These are phyloP conservation scores for Hassar affinis DNA, from an alignment of 2,113 vertebrate species.

Conservation along the genomic window DNA sequence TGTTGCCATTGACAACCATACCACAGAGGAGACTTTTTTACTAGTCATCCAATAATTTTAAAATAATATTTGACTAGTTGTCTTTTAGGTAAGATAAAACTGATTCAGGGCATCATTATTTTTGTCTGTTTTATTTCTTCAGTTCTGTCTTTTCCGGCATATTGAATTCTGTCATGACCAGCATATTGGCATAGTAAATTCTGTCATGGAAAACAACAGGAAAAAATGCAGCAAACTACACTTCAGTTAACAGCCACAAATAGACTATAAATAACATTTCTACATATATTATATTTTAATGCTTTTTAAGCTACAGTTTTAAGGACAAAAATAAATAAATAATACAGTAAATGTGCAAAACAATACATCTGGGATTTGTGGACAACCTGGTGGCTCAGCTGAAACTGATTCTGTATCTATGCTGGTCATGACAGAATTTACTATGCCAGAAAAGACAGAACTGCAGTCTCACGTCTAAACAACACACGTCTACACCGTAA, in stretches of 20 bases:
- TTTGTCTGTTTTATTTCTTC: not conserved
- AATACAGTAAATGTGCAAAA: not conserved
- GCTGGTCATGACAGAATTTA: not conserved
- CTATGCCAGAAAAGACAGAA: not conserved
- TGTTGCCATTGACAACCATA: slow-evolving; percentile 19
- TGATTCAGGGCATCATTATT: not conserved
- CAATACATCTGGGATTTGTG: not conserved
- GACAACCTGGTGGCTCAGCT: not conserved
- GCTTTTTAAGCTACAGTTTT: not conserved
- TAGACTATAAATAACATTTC: no score
- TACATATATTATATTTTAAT: no score
- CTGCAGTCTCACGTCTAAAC: not conserved
- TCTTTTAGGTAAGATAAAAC: not conserved
- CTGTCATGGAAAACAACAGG: not conserved
- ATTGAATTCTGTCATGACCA: no score
- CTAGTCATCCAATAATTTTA: no score
- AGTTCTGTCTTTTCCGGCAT: no score
- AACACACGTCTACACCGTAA: not conserved
- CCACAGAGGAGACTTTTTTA: slow-evolving; percentile 26
- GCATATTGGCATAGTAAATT: no score
- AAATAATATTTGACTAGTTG: not conserved
- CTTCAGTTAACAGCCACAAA: not conserved
- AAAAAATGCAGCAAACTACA: not conserved
- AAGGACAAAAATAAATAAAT: not conserved
- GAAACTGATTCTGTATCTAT: not conserved